Base-by-base conservation (phyloP, 2,888 invertebrate genomes). In the Carterocephalus palaemon region DNA sequence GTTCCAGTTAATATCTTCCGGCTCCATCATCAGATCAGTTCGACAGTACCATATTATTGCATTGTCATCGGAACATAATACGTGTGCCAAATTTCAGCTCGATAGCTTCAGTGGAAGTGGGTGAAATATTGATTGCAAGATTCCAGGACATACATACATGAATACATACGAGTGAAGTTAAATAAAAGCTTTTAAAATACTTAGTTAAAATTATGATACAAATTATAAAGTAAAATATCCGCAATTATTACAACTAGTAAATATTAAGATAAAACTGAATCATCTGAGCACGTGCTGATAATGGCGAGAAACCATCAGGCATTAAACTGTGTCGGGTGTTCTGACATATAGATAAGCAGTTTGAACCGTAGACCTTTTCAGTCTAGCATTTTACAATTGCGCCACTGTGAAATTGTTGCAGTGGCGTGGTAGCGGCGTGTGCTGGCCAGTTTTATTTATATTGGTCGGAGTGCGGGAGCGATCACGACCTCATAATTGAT, bases 401-500 rank as follows among this genome's bases (percentile, higher is more conserved):
- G 77, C 78, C 78, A 80, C 80, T 71, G 77, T 73, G 76, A 75
- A 74, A 70, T 72, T 70, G 75, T 62, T 64, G 37, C 26, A 13
- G 58, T 61, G 65, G 68, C 66, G 62, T 65, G 71, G 71, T 67
- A 68, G 72, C 53, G 56, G 59, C 67, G 72, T 72, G 72, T 68
- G 75, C 68, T 67, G 73, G 70, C 66, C 66, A 67, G 72, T 72
- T 81, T 83, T 84, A 83, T 84, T 82, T 84, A 83, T 83, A 84
- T 79, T 73, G 73, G 69, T 71, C 69, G 76, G 76, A 77, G 77
- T 75, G 82, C 81, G 75, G 84, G 76, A 81, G 85, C 84, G 80
- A 73, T 83, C 85, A 84, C 85, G 85, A 83, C 67, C 68, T 58
- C 63, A 79, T 86, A 86, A 86, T 84, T 83, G 85, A 84, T 85